These are phyloP conservation scores for Otis tarda DNA, from an alignment of 2,113 vertebrate species.

Conservation along the genomic window DNA sequence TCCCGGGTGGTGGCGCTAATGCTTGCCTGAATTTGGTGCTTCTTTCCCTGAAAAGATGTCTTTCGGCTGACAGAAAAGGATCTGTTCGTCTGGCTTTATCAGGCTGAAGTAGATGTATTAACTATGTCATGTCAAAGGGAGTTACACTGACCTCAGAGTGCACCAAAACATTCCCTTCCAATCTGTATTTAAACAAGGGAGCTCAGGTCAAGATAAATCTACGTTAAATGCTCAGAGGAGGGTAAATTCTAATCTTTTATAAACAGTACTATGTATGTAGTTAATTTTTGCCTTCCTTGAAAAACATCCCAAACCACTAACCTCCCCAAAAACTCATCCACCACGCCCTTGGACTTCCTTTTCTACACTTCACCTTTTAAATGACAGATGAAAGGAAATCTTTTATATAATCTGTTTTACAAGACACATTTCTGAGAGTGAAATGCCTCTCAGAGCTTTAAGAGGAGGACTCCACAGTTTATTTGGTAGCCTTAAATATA, in stretches of 20 bases:
- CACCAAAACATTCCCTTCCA: constrained; percentile 35
- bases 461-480: not conserved
- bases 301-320: not conserved
- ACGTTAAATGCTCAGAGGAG: constrained; percentile 1
- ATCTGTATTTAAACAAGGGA: constrained; percentile 32
- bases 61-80: not conserved
- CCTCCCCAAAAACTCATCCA: not conserved
- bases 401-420: not conserved
- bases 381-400: not conserved
- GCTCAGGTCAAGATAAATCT: constrained; percentile 42
- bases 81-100: not conserved
- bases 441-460: not conserved
- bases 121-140: constrained; percentile 24
- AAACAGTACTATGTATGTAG: not conserved
- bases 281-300: not conserved
- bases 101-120: not conserved
- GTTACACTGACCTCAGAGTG: not conserved
- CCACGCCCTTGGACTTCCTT: not conserved
- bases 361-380: not conserved
- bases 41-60: not conserved
- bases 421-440: not conserved
- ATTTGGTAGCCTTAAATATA: not conserved
- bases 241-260: not conserved
- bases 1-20: not conserved
- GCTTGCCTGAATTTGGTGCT: not conserved